Evolutionary conservation across 2,113 vertebrate genomes (phyloP), one percentile per base, ranked within the genome.

Genomic region (Corydoras sp.): DNA sequence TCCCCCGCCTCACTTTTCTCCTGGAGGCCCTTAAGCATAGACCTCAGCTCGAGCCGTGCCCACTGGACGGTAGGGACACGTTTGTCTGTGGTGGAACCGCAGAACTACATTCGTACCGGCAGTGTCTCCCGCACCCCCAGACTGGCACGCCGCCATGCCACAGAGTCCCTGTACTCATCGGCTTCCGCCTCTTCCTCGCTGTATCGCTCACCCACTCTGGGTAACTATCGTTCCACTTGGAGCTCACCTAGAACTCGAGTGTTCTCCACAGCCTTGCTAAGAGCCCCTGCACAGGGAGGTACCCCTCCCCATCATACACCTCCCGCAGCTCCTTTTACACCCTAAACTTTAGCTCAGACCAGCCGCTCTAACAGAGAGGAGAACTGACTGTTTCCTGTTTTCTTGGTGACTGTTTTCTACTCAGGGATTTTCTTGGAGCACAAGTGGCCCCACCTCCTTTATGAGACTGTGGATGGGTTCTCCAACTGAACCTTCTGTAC

Each of bases 361-460:
- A 84, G 69, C 88, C 86, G 8, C 81, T 82, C 35, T 84, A 86
- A 74, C 84, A 86, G 81, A 86, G 83, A 88, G 85, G 84, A 88
- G 77, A 82, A 85, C 79, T 80, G 76, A 84, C 61, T 82, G 84
- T 81, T 82, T 86, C 86, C 82, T 83, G 78, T 71, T 72, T 32
- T 79, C 79, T 82, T 76, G 75, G 67, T 83, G 84, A 86, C 85
- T 80, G 83, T 71, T 79, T 63, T 68, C 65, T 82, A 77, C 88
- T 91, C 89, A 91, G 88, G 89, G 89, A 90, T 87, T 86, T 77
- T 86, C 71, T 82, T 43, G 86, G 84, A 88, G 89, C 88, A 89
- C 89, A 89, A 86, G 81, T 12, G 76, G 73, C 79, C 81, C 71
- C 12, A 75, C 78, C 82, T 81, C 72, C 78, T 83, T 74, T 72